These are phyloP conservation scores for Sycophila texana DNA, from an alignment of 2,888 invertebrate genomes.

Conservation along the genomic window DNA sequence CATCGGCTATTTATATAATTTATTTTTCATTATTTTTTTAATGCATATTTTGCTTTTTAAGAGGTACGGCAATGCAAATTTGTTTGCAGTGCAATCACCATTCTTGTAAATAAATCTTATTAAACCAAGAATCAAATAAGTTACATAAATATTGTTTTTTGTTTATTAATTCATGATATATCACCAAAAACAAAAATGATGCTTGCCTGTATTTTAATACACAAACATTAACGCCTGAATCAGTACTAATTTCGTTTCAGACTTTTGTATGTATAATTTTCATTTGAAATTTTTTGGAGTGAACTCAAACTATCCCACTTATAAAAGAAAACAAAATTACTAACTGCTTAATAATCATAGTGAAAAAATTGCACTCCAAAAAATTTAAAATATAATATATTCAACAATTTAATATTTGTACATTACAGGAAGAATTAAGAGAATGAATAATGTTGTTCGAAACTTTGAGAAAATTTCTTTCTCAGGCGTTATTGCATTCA, in stretches of 20 bases:
- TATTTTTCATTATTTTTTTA: not conserved
- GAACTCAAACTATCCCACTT: not conserved
- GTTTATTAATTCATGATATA: slow-evolving; percentile 14
- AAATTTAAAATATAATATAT: slow-evolving; percentile 51
- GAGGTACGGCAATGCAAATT: not conserved
- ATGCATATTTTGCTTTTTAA: too few species aligned
- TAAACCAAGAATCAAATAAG: slow-evolving; percentile 17
- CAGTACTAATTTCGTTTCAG: slow-evolving; percentile 41
- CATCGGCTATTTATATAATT: slow-evolving; percentile 16
- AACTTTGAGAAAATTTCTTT: slow-evolving; percentile 42
- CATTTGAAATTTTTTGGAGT: slow-evolving; percentile 51
- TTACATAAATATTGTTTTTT: not conserved
- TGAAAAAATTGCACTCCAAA: slow-evolving; percentile 43
- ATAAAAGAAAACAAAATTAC: too few species aligned
- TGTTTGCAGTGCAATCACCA: not conserved
- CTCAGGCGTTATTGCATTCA: slow-evolving; percentile 17
- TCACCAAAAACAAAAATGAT: slow-evolving; percentile 46
- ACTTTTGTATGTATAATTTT: slow-evolving; percentile 51
- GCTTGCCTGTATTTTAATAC: slow-evolving; percentile 1
- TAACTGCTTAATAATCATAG: too few species aligned
- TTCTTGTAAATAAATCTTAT: slow-evolving; percentile 11
- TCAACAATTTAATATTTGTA: slow-evolving; percentile 51
- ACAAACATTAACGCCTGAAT: slow-evolving; percentile 40
- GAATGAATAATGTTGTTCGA: slow-evolving; percentile 47
- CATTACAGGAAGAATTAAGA: slow-evolving; percentile 52